Conservation (phyloP, 2,888 invertebrate genomes). For the Tribolium freemani region DNA sequence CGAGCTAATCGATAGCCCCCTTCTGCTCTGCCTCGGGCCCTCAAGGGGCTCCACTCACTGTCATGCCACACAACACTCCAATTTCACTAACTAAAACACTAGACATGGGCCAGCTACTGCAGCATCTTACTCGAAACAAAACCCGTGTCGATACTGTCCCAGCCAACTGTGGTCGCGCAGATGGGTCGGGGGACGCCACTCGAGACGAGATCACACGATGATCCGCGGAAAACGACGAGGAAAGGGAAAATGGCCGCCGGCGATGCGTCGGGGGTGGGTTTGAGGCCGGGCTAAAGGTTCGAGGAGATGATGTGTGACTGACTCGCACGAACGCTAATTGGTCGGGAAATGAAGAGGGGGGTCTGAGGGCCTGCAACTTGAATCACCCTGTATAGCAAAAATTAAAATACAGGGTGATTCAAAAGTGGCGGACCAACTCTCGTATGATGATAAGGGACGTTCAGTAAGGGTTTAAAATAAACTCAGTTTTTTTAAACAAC, state of each 20-base stretch:
- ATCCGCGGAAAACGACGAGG: neutral
- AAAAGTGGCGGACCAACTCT: neutral
- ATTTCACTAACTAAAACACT: slow-evolving; percentile 47
- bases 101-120: slow-evolving; percentile 48
- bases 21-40: slow-evolving; percentile 49
- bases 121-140: slow-evolving; percentile 57
- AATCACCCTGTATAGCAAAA: too few species aligned
- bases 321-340: neutral
- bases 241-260: slow-evolving; percentile 55
- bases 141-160: slow-evolving; percentile 57
- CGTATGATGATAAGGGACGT: too few species aligned
- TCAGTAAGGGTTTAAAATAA: too few species aligned
- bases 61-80: slow-evolving; percentile 49
- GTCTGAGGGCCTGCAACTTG: neutral
- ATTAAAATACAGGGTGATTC: neutral
- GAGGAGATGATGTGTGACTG: neutral
- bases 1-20: slow-evolving; percentile 65
- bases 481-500: too few species aligned
- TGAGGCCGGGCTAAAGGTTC: neutral
- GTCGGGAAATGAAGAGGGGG: neutral
- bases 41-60: slow-evolving; percentile 43
- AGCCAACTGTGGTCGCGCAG: slow-evolving; percentile 52
- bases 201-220: slow-evolving; percentile 47
- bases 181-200: slow-evolving; percentile 55
- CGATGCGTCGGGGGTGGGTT: slow-evolving; percentile 5